Conservation (phyloP, 92 coral and sea anemone genomes). For the Parazoanthus atlanticus region DNA sequence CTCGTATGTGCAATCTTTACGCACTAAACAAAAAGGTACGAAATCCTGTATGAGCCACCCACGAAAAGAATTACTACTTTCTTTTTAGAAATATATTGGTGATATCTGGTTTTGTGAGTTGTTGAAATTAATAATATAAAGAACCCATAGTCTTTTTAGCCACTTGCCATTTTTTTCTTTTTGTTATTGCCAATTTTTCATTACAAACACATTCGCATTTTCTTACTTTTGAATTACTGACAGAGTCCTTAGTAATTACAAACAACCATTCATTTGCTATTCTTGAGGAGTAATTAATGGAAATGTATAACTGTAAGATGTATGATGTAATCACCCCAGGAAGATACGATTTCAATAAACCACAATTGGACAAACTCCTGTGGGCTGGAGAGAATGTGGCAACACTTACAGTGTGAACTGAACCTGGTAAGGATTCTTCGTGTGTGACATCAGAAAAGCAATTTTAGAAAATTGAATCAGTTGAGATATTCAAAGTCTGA, state of each 20-base stretch:
- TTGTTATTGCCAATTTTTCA: background rate
- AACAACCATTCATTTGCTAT: background rate
- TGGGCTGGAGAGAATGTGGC: constrained; percentile 81
- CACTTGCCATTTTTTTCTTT: background rate
- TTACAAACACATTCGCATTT: background rate
- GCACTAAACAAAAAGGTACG: no score
- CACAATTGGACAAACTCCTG: constrained; percentile 98
- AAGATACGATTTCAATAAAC: constrained; percentile 96
- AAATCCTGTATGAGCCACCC: no score
- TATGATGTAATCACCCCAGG: constrained; percentile 48
- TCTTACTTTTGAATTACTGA: background rate
- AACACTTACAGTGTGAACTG: constrained; percentile 79
- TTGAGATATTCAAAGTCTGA: background rate
- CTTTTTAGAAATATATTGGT: no score
- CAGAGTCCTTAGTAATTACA: background rate
- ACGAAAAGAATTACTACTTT: no score
- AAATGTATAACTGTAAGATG: background rate
- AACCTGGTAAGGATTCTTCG: constrained; percentile 53
- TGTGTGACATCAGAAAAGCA: background rate
- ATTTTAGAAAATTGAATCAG: background rate
- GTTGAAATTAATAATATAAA: no score
- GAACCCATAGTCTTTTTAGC: no score
- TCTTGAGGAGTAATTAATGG: background rate
- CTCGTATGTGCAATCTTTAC: no score
- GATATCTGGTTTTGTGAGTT: no score